Evolutionary conservation across 2,113 vertebrate species (phyloP).

Genomic region (Mormyrus iriodes): DNA sequence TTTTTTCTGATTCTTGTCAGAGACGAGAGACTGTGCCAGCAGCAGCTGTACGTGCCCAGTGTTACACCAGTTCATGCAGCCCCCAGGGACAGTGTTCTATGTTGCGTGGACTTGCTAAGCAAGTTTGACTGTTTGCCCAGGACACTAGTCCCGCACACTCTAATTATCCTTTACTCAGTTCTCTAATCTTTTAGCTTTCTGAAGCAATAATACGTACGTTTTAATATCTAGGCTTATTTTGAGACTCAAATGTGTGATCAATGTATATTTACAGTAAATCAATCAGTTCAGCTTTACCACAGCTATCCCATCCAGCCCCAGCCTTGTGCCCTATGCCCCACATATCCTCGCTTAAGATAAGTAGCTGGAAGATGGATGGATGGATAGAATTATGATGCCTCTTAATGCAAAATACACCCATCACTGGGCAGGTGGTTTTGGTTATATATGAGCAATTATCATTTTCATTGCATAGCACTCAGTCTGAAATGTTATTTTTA

Average conservation of each 20-base stretch:
- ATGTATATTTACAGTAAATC: not conserved
- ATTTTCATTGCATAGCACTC: not conserved
- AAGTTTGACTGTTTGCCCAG: not conserved
- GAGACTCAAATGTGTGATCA: not conserved
- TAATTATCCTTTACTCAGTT: not conserved
- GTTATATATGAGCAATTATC: not conserved
- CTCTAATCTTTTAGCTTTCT: not conserved
- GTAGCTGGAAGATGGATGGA: not conserved
- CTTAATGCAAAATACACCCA: not conserved
- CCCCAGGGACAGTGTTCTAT: not conserved
- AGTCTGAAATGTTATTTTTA: not conserved
- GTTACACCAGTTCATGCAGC: fast-evolving
- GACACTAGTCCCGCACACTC: too few species aligned
- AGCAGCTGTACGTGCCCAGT: not conserved
- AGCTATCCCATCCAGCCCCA: not conserved
- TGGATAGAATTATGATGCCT: not conserved
- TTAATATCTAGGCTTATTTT: not conserved
- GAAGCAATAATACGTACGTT: not conserved
- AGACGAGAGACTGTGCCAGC: not conserved
- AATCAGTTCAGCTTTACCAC: not conserved
- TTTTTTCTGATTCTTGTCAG: not conserved
- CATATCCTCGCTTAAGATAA: not conserved
- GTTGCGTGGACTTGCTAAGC: not conserved
- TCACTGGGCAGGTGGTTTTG: not conserved
- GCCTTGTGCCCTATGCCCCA: not conserved